These are phyloP conservation scores for Cephalopterus ornatus DNA, from an alignment of 2,113 vertebrate genomes.

Conservation along the genomic window DNA sequence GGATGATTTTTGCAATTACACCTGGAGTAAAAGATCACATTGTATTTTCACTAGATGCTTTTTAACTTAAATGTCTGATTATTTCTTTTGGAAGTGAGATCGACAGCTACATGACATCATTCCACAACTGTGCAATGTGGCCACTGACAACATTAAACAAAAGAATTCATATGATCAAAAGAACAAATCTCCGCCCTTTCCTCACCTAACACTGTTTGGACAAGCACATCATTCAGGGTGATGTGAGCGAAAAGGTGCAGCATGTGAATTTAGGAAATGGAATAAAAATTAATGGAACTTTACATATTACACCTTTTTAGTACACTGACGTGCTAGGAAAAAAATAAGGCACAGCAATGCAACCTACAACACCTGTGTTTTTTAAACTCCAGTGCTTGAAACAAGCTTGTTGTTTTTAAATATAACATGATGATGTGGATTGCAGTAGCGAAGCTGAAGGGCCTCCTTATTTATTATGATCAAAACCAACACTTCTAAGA, in stretches of 20 bases:
- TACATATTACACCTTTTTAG: not conserved
- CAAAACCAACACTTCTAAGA: not conserved
- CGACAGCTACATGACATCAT: not conserved
- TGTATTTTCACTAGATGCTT: not conserved
- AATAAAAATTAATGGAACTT: not conserved
- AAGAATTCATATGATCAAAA: not conserved
- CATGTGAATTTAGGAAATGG: not conserved
- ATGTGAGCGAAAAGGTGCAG: not conserved
- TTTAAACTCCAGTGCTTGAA: not conserved
- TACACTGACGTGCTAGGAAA: not conserved
- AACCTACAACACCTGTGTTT: not conserved
- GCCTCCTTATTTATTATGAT: not conserved
- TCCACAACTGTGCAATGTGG: not conserved
- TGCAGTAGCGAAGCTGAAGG: not conserved
- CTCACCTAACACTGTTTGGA: not conserved
- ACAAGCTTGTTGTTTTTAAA: not conserved
- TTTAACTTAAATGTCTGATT: not conserved
- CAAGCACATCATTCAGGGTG: not conserved
- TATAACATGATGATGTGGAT: not conserved
- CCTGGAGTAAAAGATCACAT: not conserved
- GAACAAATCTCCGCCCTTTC: not conserved
- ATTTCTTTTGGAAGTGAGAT: not conserved
- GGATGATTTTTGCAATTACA: not conserved
- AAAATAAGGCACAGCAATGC: not conserved
- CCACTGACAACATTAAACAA: not conserved